Evolutionary conservation across 2,888 invertebrate genomes (phyloP).

Genomic region (Phorcus lineatus): DNA sequence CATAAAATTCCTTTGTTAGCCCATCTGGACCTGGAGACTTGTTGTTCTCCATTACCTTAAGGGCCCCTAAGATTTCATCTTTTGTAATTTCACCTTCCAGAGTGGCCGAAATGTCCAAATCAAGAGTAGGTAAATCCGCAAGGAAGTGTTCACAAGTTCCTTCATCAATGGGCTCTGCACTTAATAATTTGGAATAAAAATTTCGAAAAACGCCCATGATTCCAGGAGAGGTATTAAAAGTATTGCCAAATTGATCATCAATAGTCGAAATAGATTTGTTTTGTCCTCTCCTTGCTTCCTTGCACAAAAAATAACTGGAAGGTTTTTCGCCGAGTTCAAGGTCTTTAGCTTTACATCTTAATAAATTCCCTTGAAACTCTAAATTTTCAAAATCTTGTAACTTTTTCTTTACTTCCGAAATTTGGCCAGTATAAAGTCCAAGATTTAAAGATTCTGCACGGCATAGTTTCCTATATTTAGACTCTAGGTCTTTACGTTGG

Average conservation of each 20-base stretch:
- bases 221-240: not conserved
- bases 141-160: constrained; percentile 4
- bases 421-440: not conserved
- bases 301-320: constrained; percentile 28
- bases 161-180: constrained; percentile 18
- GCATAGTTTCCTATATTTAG: not conserved
- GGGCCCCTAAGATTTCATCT: constrained; percentile 15
- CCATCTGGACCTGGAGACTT: constrained; percentile 49
- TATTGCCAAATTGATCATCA: not conserved
- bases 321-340: constrained; percentile 20
- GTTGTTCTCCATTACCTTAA: constrained; percentile 37
- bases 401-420: constrained; percentile 2
- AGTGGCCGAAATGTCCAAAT: not conserved
- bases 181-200: constrained; percentile 21
- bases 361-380: not conserved
- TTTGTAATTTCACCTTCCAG: constrained; percentile 7
- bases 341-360: constrained; percentile 17
- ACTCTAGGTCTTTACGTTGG: not conserved
- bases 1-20: constrained; percentile 44
- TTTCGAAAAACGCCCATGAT: constrained; percentile 2
- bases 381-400: not conserved
- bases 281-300: constrained; percentile 16
- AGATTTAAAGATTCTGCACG: not conserved
- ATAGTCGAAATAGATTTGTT: constrained; percentile 18
- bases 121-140: constrained; percentile 21